These are phyloP conservation scores for Harpegnathos saltator DNA, from an alignment of 1,140 invertebrate genomes.

Conservation along the genomic window DNA sequence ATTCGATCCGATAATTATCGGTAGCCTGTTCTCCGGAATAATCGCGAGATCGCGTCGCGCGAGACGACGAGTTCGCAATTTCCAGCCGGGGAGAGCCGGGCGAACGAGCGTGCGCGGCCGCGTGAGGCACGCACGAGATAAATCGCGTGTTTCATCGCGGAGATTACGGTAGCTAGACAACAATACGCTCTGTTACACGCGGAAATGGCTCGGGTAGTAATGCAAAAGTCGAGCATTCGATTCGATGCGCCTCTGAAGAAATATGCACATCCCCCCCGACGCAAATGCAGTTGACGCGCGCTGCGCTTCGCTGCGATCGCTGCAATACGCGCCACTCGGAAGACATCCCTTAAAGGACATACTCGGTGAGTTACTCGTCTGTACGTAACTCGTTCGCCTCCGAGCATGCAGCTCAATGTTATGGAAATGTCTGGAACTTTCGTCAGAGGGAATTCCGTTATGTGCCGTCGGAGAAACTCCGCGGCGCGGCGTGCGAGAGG, in stretches of 20 bases:
- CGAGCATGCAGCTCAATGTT: slow-evolving; percentile 48
- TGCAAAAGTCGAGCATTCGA: slow-evolving; percentile 37
- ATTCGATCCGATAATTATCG: no score
- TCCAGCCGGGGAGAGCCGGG: no score
- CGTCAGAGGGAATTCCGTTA: slow-evolving; percentile 42
- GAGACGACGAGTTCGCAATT: no score
- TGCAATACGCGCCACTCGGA: slow-evolving; percentile 44
- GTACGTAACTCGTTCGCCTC: slow-evolving; percentile 52
- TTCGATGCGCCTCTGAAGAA: slow-evolving; percentile 44
- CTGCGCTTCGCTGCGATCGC: slow-evolving; percentile 51
- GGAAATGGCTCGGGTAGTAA: slow-evolving; percentile 35
- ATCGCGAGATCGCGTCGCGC: no score
- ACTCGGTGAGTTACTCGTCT: slow-evolving; percentile 57
- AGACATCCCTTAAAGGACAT: slow-evolving; percentile 59
- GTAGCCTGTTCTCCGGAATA: no score
- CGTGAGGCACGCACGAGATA: no score
- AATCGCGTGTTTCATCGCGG: background rate
- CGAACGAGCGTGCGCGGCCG: no score
- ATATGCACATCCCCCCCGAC: slow-evolving; percentile 23
- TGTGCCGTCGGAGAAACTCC: slow-evolving; percentile 4
- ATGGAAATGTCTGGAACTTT: slow-evolving; percentile 66
- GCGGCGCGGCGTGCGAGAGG: slow-evolving; percentile 16
- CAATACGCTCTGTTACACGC: slow-evolving; percentile 26
- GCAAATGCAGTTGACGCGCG: slow-evolving; percentile 34
- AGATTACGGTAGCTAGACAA: slow-evolving; percentile 42